Evolutionary conservation across 2,113 vertebrate species (phyloP).

Genomic region (Cichladusa arquata): DNA sequence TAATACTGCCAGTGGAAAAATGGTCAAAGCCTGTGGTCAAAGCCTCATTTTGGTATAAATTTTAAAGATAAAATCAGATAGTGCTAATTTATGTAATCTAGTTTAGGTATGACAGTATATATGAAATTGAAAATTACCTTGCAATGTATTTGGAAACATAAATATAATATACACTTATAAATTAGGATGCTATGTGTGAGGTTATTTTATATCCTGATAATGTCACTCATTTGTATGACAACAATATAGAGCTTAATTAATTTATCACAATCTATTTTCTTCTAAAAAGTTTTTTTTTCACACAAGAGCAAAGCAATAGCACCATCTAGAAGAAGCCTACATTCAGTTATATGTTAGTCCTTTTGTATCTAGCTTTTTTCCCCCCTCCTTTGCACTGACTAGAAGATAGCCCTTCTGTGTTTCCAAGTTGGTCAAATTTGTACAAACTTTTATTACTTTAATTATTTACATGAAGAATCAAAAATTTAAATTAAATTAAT

Average conservation of each 20-base stretch:
- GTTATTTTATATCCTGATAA: neutral
- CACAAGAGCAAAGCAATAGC: constrained; percentile 36
- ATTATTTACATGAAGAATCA: neutral
- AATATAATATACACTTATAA: neutral
- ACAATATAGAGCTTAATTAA: neutral
- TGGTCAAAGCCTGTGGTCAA: neutral
- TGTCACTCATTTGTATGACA: neutral
- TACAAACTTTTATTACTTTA: neutral
- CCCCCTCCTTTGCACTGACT: neutral
- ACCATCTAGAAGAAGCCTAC: constrained; percentile 52
- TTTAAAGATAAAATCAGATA: neutral
- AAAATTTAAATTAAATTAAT: neutral
- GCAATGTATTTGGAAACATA: neutral
- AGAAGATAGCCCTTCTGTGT: neutral
- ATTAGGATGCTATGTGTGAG: neutral
- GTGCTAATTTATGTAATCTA: neutral
- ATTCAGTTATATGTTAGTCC: neutral
- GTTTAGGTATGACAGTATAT: neutral
- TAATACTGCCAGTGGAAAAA: neutral
- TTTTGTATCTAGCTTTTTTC: neutral
- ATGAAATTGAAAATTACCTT: neutral
- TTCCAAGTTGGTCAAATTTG: neutral
- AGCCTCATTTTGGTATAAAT: neutral
- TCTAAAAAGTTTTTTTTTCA: neutral
- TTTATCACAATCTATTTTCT: neutral